Base-by-base conservation (phyloP, 2,888 invertebrate species). In the Choreutis nemorana region DNA sequence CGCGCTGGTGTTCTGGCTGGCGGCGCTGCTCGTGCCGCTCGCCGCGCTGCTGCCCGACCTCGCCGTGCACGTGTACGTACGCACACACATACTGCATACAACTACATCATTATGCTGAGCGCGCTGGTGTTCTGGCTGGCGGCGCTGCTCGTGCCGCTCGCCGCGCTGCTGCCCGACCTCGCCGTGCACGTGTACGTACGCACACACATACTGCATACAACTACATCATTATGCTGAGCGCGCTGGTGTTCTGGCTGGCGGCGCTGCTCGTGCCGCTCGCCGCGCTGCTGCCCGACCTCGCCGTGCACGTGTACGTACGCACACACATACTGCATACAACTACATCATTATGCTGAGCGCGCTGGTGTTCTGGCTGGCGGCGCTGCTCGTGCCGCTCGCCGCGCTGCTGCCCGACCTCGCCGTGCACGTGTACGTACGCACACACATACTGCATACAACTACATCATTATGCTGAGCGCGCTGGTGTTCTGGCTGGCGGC, bases 101-200 rank as follows among this genome's bases (percentile, higher is more conserved):
- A n/a, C n/a, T n/a, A 91, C 67, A 75, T 78, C 40, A 91, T 97
- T 85, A 78, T 99, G 53, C 90, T 92, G 63, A 83, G 89, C 23
- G 91, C 95, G 33, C 88, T 90, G 12, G 84, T 92, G 21, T 99
- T 99, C 81, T 99, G 98, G 97, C 78, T 95, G 48, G 95, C 94
- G 10, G 81, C 98, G 25, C 50, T 96, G 42, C 83, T 98, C 47
- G 90, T 99, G 53, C 98, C 99, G 32, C 71, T 89, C 29, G 83
- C 91, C 40, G 88, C 94, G 29, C 84, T 99, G 41, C 79, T 97
- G 39, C 85, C 92, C 31, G 99, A 99, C 82, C 81, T 97, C 39
- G 73, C 90, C 35, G 83, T 91, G 68, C 94, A 94, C 82, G 90
- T 91, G 93, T 94, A 75, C 84, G 90, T 87, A 49, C 30, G 21